Base-by-base conservation (phyloP, 2,113 vertebrate species). In the Pseudopipra pipra region DNA sequence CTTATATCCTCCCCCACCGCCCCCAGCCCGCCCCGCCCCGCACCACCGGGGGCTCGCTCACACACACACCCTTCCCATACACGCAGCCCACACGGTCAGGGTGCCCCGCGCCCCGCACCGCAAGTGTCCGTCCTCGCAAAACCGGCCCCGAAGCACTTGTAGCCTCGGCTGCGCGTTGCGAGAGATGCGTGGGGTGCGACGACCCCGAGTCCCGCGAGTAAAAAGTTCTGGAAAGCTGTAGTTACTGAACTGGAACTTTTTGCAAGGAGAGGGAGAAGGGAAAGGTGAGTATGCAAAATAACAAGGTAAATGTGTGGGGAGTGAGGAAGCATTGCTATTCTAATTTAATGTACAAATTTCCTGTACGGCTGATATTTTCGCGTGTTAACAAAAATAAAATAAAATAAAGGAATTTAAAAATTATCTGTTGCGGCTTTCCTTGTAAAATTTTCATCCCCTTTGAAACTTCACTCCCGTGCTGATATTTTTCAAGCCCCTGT, bases 61-160 rank as follows among this genome's bases (percentile, higher is more conserved):
- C 61, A 17, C 43, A 8, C 11, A 12, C 28, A 9, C 55, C 44
- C 15, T 27, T 41, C 59, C 25, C 59, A 62, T 12, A 13, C n/a
- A 19, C 37, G 1, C 43, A 20, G 7, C 5, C 8, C 25, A 10
- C 39, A 9, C 12, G 3, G 30, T 4, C 39, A 1, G 19, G 10
- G 19, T 18, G 8, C 28, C 12, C 55, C 10, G 6, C 19, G 6
- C 10, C 25, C 22, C 11, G 12, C 55, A 3, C 20, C 30, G 19
- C 14, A 0, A 20, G 11, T 7, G 41, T 20, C 37, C 21, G 12
- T 9, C 35, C 7, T 27, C 31, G 21, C 51, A 18, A 7, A 66
- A 1, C 4, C n/a, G 1, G 2, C 21, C 33, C 37, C 25, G 22
- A 17, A n/a, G 23, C 65, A 1, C 44, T 62, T 2, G 52, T 31